Conservation (phyloP, 2,113 vertebrate genomes). For the Odontesthes bonariensis region DNA sequence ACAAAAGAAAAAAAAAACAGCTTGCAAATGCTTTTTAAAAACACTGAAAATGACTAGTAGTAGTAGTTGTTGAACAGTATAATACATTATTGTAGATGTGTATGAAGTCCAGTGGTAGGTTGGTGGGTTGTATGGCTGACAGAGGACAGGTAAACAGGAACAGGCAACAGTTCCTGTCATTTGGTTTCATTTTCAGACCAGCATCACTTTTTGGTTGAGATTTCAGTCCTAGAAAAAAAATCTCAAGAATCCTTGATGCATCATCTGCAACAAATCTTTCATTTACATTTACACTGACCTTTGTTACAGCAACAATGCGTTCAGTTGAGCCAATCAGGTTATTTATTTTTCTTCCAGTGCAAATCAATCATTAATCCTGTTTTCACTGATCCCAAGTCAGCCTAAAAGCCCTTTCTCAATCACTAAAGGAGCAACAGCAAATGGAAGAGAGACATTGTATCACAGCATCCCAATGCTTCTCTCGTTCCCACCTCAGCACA, state of each 20-base stretch:
- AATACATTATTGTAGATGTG: conserved; percentile 85
- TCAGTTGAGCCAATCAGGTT: neutral
- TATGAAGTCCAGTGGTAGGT: conserved; percentile 77
- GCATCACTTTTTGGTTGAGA: neutral
- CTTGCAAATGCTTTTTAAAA: too few relatives aligned
- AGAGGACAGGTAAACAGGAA: conserved; percentile 33
- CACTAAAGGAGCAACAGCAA: conserved; percentile 45
- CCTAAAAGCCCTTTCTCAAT: conserved; percentile 45
- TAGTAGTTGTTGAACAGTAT: conserved; percentile 85
- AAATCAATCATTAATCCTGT: conserved; percentile 27
- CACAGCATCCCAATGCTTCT: conserved; percentile 11
- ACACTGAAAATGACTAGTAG: conserved; percentile 78
- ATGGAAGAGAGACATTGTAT: conserved; percentile 39
- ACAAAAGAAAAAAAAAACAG: conserved; percentile 57
- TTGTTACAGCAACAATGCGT: conserved; percentile 1
- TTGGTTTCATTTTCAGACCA: neutral
- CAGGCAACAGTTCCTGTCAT: conserved; percentile 32
- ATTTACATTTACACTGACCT: neutral
- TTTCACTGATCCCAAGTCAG: conserved; percentile 63
- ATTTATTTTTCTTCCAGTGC: neutral
- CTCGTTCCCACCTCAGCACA: conserved; percentile 40
- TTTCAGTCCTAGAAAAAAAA: neutral
- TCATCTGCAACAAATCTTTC: neutral
- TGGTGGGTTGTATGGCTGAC: conserved; percentile 42
- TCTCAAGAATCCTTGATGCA: neutral